phyloP scores from a whole-genome alignment of 1,140 invertebrate genomes.

The Drosophila ogumai region DNA sequence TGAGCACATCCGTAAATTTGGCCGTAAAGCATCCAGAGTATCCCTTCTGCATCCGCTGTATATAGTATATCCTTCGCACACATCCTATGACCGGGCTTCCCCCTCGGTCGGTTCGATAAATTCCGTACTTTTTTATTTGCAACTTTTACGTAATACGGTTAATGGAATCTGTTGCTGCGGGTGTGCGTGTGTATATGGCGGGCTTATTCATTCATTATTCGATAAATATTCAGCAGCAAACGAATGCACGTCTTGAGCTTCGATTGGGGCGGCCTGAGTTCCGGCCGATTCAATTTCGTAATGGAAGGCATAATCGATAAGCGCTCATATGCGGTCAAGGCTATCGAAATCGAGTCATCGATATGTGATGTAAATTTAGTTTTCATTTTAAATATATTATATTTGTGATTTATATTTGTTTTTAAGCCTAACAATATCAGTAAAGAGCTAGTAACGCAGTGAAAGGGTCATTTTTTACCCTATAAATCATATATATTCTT shows the following conservation, averaged over 20 bases:
- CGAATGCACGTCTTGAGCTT: conserved; percentile 43
- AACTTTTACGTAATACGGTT: conserved; percentile 49
- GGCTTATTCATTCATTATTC: conserved; percentile 53
- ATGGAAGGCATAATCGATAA: conserved; percentile 38
- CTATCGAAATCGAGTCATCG: conserved; percentile 8
- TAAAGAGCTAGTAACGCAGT: no score
- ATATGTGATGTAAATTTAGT: background rate
- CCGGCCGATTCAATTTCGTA: conserved; percentile 39
- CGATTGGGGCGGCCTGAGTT: background rate
- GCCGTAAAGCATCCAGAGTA: conserved; percentile 37
- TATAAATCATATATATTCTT: no score
- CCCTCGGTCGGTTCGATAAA: conserved; percentile 27
- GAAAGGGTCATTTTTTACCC: no score
- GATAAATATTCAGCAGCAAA: conserved; percentile 44
- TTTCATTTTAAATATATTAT: no score
- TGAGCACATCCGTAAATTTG: conserved; percentile 49
- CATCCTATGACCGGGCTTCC: background rate
- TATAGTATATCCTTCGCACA: background rate
- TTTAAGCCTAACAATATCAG: no score
- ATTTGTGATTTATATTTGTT: no score
- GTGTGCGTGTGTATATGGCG: conserved; percentile 1
- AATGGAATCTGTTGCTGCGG: conserved; percentile 36
- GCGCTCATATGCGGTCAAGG: conserved; percentile 1
- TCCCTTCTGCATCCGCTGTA: conserved; percentile 14
- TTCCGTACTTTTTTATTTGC: conserved; percentile 43